A percentile compares a stretch with the other conserved stretches of the same genome.
Conservation (phyloP, 2,888 invertebrate genomes). For the Eudemis profundana region DNA sequence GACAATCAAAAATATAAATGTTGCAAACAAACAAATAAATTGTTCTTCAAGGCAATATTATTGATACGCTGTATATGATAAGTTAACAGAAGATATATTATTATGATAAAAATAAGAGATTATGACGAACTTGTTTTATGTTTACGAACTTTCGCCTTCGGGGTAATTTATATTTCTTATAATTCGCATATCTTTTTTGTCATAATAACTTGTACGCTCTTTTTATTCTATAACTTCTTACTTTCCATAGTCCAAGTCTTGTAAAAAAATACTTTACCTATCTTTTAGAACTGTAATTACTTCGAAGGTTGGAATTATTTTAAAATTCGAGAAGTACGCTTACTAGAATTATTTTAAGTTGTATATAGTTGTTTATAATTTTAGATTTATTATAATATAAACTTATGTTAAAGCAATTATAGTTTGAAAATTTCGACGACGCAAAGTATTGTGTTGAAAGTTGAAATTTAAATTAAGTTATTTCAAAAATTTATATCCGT, state of each 20-base stretch:
- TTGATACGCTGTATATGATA: slow-evolving; percentile 44
- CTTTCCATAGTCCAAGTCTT: no score
- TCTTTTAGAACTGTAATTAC: no score
- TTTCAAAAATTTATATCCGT: slow-evolving; percentile 21
- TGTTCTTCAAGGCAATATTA: slow-evolving; percentile 45
- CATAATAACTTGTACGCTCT: background rate
- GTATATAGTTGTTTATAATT: slow-evolving; percentile 43
- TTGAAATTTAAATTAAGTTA: slow-evolving; percentile 23
- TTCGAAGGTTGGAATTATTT: slow-evolving; percentile 22
- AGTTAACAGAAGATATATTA: slow-evolving; percentile 41
- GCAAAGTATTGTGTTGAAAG: background rate
- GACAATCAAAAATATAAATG: slow-evolving; percentile 13
- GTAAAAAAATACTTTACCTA: slow-evolving; percentile 3
- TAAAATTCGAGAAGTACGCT: slow-evolving; percentile 44
- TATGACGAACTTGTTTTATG: slow-evolving; percentile 36
- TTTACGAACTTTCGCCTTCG: slow-evolving; percentile 23
- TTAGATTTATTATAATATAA: slow-evolving; percentile 38
- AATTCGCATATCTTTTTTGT: slow-evolving; percentile 1
- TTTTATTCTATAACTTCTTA: no score
- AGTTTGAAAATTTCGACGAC: slow-evolving; percentile 29
- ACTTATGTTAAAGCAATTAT: slow-evolving; percentile 25
- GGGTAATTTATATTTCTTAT: slow-evolving; percentile 19
- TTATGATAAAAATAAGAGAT: slow-evolving; percentile 43
- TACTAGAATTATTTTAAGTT: slow-evolving; percentile 41
- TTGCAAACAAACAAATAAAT: slow-evolving; percentile 32